Evolutionary conservation across 2,113 vertebrate genomes (phyloP).

Genomic region (Chaetodon auriga): DNA sequence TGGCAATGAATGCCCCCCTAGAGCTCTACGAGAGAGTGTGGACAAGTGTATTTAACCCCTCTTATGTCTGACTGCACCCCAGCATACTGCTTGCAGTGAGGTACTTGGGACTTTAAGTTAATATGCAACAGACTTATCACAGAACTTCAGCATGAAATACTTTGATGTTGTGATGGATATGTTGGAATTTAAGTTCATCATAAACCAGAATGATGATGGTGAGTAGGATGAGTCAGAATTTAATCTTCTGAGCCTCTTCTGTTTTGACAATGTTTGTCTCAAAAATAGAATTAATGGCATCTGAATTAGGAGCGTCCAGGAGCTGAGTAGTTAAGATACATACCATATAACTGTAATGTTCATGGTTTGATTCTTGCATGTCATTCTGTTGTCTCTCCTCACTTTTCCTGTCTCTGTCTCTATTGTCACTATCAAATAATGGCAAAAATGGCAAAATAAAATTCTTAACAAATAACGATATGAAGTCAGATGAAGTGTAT

Average conservation of each 20-base stretch:
- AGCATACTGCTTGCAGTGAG: constrained; percentile 26
- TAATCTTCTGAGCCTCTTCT: neutral
- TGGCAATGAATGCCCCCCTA: constrained; percentile 45
- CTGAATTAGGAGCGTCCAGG: neutral
- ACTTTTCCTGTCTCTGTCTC: neutral
- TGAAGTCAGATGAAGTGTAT: neutral
- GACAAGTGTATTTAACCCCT: constrained; percentile 63
- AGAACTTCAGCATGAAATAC: neutral
- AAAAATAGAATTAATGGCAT: neutral
- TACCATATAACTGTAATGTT: neutral
- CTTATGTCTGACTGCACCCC: constrained; percentile 20
- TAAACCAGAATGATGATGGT: neutral
- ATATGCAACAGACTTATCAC: neutral
- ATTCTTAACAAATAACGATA: neutral
- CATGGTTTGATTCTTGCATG: neutral
- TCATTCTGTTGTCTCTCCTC: neutral
- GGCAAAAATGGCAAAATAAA: neutral
- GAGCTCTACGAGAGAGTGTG: constrained; percentile 45
- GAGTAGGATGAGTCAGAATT: neutral
- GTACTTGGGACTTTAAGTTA: neutral
- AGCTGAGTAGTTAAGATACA: neutral
- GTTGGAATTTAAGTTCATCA: neutral
- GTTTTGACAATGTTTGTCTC: neutral
- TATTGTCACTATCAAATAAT: neutral
- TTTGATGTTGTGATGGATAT: neutral